Percentiles rank a stretch among this genome's conserved stretches.
These are phyloP conservation scores for Baryphthengus martii DNA, from an alignment of 2,113 vertebrate species.

Conservation along the genomic window DNA sequence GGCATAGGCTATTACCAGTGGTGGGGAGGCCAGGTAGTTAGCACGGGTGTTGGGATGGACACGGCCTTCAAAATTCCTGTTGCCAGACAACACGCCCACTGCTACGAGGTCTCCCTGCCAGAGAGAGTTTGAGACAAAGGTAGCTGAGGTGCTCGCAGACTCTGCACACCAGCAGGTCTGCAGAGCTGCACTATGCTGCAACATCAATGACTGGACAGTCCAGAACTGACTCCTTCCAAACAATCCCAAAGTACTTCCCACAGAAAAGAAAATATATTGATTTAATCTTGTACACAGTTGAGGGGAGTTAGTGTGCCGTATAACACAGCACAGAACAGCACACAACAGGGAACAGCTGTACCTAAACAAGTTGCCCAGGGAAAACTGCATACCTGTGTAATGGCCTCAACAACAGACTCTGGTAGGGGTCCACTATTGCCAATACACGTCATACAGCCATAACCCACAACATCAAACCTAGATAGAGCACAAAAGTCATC, in stretches of 20 bases:
- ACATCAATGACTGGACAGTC: background rate
- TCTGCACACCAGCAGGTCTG: background rate
- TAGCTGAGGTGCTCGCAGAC: background rate
- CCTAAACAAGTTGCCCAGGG: background rate
- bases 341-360: background rate
- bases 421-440: conserved; percentile 96
- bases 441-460: conserved; percentile 99
- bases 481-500: background rate
- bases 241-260: background rate
- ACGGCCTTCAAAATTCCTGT: conserved; percentile 96
- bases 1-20: conserved; percentile 92
- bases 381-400: conserved; percentile 81
- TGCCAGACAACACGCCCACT: conserved; percentile 91
- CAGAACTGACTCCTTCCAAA: background rate
- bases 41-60: conserved; percentile 96
- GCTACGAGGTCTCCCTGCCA: conserved; percentile 90
- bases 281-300: background rate
- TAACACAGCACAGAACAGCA: background rate
- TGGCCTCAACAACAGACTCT: conserved; percentile 90
- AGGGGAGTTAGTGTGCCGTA: background rate
- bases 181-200: background rate
- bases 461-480: conserved; percentile 97
- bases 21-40: conserved; percentile 94
- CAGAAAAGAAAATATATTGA: background rate
- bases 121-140: background rate